Evolutionary conservation across 1,140 invertebrate genomes (phyloP).

Genomic region (Conus betulinus): DNA sequence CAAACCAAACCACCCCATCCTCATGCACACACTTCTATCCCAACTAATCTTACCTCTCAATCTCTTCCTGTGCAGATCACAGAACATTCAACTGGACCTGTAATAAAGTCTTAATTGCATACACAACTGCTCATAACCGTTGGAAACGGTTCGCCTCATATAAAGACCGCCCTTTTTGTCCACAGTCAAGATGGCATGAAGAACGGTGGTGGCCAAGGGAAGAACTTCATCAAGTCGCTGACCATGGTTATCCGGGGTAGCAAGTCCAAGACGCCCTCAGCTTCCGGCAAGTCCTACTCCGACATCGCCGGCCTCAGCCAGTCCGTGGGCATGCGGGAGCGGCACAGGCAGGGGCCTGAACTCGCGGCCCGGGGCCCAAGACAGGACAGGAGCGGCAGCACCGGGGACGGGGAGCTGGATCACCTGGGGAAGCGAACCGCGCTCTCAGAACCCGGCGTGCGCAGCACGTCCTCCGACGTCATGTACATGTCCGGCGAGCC

Average conservation of each 20-base stretch:
- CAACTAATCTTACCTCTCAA: no score
- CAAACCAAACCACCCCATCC: no score
- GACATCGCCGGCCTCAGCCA: constrained; percentile 48
- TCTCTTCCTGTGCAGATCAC: no score
- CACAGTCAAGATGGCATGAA: not conserved
- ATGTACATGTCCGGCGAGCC: constrained; percentile 57
- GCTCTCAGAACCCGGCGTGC: constrained; percentile 47
- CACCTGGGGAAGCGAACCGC: constrained; percentile 55
- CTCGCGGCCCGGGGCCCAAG: no score
- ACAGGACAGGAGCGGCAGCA: not conserved
- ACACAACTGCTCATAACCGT: no score
- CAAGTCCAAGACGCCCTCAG: constrained; percentile 16
- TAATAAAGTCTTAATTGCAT: no score
- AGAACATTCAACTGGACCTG: no score
- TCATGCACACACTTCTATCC: no score
- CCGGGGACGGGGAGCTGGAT: constrained; percentile 52
- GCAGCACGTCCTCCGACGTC: constrained; percentile 56
- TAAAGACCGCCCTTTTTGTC: not conserved
- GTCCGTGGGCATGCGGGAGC: not conserved
- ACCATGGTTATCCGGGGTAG: constrained; percentile 56
- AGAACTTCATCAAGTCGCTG: constrained; percentile 61
- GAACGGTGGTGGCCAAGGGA: not conserved
- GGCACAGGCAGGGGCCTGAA: constrained; percentile 19
- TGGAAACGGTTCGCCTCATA: no score
- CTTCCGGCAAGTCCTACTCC: constrained; percentile 47